These are phyloP conservation scores for Indicator maculatus DNA, from an alignment of 2,113 vertebrate genomes.

Conservation along the genomic window DNA sequence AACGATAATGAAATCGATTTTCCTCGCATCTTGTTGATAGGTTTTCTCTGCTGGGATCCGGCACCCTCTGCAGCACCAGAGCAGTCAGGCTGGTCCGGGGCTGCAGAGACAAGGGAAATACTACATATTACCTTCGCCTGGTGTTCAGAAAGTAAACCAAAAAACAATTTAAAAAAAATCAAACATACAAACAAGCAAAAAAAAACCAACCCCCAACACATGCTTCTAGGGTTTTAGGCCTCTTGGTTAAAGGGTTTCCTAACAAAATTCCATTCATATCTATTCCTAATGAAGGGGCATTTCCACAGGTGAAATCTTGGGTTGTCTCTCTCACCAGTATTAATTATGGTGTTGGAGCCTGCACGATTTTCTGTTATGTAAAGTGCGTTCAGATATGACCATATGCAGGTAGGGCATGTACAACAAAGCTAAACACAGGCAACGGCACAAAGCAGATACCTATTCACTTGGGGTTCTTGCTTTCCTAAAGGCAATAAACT, in stretches of 20 bases:
- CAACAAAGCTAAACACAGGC: background rate
- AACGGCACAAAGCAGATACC: background rate
- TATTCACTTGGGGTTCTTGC: background rate
- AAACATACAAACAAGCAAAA: too few species aligned
- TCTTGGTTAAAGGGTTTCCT: background rate
- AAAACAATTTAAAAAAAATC: too few species aligned
- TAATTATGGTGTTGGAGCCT: background rate
- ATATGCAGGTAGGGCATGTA: background rate
- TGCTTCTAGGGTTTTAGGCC: background rate
- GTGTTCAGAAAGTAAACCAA: background rate
- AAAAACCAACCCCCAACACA: too few species aligned
- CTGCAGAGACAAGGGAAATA: background rate
- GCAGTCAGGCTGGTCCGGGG: background rate
- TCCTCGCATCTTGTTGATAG: background rate
- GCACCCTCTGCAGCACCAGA: background rate
- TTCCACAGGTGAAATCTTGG: background rate
- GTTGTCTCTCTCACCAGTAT: background rate
- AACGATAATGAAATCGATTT: conserved; percentile 9
- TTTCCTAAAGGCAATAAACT: background rate
- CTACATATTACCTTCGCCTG: background rate
- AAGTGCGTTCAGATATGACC: background rate
- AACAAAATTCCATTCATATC: background rate
- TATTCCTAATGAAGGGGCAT: background rate
- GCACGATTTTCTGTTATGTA: background rate
- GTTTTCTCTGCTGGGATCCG: background rate